Evolutionary conservation across 2,113 vertebrate genomes (phyloP).

Genomic region (Telmatochromis bifrenatus): DNA sequence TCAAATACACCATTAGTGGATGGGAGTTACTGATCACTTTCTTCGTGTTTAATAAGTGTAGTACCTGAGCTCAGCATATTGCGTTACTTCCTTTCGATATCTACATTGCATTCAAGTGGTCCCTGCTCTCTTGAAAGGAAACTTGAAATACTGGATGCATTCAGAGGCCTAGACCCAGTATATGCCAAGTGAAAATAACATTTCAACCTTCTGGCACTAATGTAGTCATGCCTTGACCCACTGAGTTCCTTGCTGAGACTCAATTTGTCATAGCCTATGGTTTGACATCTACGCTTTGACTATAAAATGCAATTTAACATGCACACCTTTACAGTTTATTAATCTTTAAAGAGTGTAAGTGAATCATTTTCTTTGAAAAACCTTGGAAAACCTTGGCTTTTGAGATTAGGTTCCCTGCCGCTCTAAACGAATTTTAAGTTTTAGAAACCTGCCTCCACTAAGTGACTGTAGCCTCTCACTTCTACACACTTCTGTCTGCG

Average conservation of each 20-base stretch:
- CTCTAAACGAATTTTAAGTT: conserved; percentile 1
- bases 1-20: background rate
- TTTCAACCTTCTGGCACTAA: background rate
- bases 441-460: background rate
- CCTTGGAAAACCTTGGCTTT: background rate
- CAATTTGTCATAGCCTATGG: conserved; percentile 13
- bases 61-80: background rate
- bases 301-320: conserved; percentile 3
- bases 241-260: background rate
- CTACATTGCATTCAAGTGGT: background rate
- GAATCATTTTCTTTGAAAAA: conserved; percentile 3
- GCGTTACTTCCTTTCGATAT: background rate
- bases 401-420: conserved; percentile 1
- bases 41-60: background rate
- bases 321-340: background rate
- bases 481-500: background rate
- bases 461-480: background rate
- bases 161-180: background rate
- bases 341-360: conserved; percentile 10
- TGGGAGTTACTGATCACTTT: background rate
- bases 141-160: background rate
- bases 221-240: background rate
- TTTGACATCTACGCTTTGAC: background rate
- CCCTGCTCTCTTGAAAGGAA: background rate
- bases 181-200: background rate